Evolutionary conservation across 2,113 vertebrate species (phyloP), one percentile per base, ranked within the genome.

Genomic region (Pelusios castaneus): DNA sequence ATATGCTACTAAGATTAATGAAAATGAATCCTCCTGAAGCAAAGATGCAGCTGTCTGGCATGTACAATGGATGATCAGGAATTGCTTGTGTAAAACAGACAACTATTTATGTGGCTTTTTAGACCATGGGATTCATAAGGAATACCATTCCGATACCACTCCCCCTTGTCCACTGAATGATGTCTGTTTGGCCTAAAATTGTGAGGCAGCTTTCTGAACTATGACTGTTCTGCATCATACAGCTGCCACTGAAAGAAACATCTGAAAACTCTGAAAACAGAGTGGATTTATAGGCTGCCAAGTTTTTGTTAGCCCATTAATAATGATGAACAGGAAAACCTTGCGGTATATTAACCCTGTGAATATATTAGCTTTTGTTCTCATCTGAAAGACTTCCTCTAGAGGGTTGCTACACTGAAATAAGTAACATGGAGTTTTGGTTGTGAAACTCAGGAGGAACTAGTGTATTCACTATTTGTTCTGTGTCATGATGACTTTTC

Each of bases 381-480:
- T 97, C 95, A 95, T 83, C 84, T 92, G 95, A 95, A 97, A 96
- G 94, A 89, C 95, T 60, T 51, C 77, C 45, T 87, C 92, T 92
- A 97, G 89, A 94, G 97, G 95, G 96, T 1, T 94, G 52, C 85
- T 67, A 82, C 85, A 92, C 81, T 90, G 82, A 55, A 96, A 85
- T 91, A 88, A 93, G 93, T 94, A 91, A 95, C 76, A 34, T 34
- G 7, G 51, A 27, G 55, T 93, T 56, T 49, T 0, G 41, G 63
- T 94, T 96, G 94, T 85, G 88, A 60, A 94, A 96, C 73, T 87
- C 84, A 93, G 87, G 87, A 78, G 89, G 96, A 93, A 49, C 81
- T 54, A 77, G 70, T 82, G 95, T 95, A 97, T 86, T 92, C 86
- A 85, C 84, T n/a, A 47, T 79, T 93, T 93, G 83, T 88, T 80